Percentiles rank a stretch among this genome's conserved stretches.
Conservation (phyloP, 2,888 invertebrate species). For the Acleris literana region DNA sequence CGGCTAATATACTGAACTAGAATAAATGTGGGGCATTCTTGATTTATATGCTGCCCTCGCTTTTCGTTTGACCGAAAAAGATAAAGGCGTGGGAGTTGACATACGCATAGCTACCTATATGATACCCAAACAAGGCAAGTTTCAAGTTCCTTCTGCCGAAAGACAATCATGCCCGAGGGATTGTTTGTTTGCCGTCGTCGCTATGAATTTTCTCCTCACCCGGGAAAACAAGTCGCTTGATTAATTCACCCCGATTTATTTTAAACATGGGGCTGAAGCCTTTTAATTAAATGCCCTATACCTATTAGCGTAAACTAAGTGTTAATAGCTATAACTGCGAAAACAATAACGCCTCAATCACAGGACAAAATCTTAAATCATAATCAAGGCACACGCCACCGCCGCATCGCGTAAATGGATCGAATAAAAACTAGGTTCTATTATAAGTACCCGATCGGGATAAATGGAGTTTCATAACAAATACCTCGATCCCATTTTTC, state of each 20-base stretch:
- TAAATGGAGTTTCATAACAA: too few species aligned
- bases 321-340: conserved; percentile 1
- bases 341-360: conserved; percentile 2
- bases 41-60: conserved; percentile 23
- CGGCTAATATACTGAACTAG: conserved; percentile 15
- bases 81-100: background rate
- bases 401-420: conserved; percentile 8
- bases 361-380: background rate
- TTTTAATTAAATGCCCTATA: conserved; percentile 17
- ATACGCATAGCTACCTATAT: background rate
- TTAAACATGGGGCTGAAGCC: conserved; percentile 31
- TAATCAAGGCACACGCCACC: conserved; percentile 4
- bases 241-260: conserved; percentile 63
- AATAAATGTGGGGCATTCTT: conserved; percentile 12
- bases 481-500: too few species aligned
- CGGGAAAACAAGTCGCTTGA: conserved; percentile 62
- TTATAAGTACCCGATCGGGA: too few species aligned
- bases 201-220: conserved; percentile 51
- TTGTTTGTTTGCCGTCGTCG: conserved; percentile 59
- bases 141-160: conserved; percentile 53
- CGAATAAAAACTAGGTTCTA: background rate
- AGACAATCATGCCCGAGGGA: conserved; percentile 55
- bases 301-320: conserved; percentile 9
- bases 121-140: conserved; percentile 40
- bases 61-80: background rate